phyloP scores from a whole-genome alignment of 2,888 invertebrate species.

The Strigamia maritima region DNA sequence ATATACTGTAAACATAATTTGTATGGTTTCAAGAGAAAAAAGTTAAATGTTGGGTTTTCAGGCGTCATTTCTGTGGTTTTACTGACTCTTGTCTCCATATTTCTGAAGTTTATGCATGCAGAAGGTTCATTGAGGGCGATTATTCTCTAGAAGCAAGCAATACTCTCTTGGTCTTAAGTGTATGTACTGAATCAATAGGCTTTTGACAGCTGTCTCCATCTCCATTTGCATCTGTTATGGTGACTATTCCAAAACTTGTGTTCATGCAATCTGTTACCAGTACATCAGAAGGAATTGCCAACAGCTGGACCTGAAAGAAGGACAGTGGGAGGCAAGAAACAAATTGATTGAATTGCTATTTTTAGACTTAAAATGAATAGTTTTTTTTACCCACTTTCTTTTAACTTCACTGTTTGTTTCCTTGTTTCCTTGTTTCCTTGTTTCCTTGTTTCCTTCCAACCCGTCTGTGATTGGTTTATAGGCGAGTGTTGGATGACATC shows the following conservation, averaged over 20 bases:
- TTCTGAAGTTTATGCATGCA: background rate
- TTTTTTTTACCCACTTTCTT: no score
- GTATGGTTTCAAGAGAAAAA: no score
- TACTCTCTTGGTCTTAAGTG: background rate
- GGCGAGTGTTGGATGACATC: no score
- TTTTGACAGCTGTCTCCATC: constrained; percentile 4
- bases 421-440: no score
- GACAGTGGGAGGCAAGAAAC: background rate
- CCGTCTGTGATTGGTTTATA: no score
- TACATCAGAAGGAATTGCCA: background rate
- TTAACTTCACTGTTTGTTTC: no score
- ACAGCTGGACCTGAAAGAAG: background rate
- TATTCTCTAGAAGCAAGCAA: background rate
- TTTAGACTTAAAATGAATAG: background rate
- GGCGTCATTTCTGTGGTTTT: background rate
- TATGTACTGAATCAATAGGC: background rate
- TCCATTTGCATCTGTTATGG: background rate
- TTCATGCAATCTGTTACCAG: background rate
- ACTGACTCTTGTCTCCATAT: background rate
- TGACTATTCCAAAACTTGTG: constrained; percentile 4
- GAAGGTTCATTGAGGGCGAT: background rate
- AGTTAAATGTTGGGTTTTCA: no score
- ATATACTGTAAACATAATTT: no score
- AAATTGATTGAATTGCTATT: constrained; percentile 4
- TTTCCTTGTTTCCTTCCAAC: no score